These are phyloP conservation scores for Agrypnia vestita DNA, from an alignment of 1,140 invertebrate genomes.

Conservation along the genomic window DNA sequence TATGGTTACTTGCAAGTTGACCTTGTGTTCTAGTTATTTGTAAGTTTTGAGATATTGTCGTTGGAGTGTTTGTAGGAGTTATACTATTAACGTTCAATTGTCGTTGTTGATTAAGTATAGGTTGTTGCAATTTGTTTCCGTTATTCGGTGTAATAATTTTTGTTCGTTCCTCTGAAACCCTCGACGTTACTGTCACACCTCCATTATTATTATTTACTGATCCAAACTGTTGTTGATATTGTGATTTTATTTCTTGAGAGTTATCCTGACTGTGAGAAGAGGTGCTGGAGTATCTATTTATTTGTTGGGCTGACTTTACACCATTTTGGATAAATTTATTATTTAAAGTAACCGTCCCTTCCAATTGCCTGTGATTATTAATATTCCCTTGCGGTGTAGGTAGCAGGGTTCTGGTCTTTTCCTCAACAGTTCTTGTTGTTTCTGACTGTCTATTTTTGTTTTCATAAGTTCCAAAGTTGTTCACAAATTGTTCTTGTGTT, in stretches of 20 bases:
- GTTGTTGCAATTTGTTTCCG: background rate
- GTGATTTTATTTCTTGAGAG: background rate
- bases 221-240: background rate
- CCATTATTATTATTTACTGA: background rate
- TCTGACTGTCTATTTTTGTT: background rate
- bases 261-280: background rate
- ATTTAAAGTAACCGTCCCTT: too few relatives aligned
- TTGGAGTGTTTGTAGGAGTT: slow-evolving; percentile 1
- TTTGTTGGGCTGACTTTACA: background rate
- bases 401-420: background rate
- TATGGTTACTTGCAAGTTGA: background rate
- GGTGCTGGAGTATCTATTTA: slow-evolving; percentile 3
- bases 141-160: background rate
- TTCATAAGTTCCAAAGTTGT: background rate
- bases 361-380: background rate
- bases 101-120: background rate
- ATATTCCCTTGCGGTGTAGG: background rate
- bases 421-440: slow-evolving; percentile 7
- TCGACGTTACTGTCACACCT: background rate
- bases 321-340: background rate
- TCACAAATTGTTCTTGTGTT: slow-evolving; percentile 25
- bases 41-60: background rate
- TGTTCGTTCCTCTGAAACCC: slow-evolving; percentile 1
- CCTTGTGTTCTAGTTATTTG: slow-evolving; percentile 16
- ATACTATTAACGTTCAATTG: background rate